Conservation (phyloP, 2,888 invertebrate genomes). For the Mythimna albipuncta region DNA sequence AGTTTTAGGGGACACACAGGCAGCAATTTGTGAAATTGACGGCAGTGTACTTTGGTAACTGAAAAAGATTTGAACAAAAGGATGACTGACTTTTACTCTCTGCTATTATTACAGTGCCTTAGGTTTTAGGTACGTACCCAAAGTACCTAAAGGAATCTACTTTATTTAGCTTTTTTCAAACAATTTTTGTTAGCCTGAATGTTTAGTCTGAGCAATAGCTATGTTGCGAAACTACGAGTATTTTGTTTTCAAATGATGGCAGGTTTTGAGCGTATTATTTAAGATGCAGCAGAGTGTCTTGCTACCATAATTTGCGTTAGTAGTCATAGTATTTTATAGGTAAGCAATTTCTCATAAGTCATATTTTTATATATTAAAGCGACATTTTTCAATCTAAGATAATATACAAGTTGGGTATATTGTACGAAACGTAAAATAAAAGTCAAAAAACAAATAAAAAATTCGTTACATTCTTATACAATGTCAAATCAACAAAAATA, state of each 20-base stretch:
- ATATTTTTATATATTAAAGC: too few relatives aligned
- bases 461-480: too few relatives aligned
- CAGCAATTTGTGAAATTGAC: constrained; percentile 45
- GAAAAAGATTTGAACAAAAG: constrained; percentile 32
- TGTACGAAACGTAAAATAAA: too few relatives aligned
- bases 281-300: neutral
- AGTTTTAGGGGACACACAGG: constrained; percentile 19
- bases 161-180: neutral
- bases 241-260: too few relatives aligned
- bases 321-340: too few relatives aligned
- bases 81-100: constrained; percentile 16
- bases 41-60: constrained; percentile 16
- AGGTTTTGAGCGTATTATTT: neutral
- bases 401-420: too few relatives aligned
- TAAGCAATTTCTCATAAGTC: too few relatives aligned
- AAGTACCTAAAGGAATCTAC: neutral
- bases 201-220: neutral
- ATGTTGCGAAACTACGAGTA: too few relatives aligned
- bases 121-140: neutral
- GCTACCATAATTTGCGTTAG: too few relatives aligned
- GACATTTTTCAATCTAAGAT: too few relatives aligned
- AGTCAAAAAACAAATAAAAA: too few relatives aligned
- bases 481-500: too few relatives aligned
- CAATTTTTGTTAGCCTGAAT: neutral
- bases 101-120: constrained; percentile 11